Percentiles rank a stretch among this genome's conserved stretches.
These are phyloP conservation scores for Amblyopsis rosae DNA, from an alignment of 2,113 vertebrate species.

Conservation along the genomic window DNA sequence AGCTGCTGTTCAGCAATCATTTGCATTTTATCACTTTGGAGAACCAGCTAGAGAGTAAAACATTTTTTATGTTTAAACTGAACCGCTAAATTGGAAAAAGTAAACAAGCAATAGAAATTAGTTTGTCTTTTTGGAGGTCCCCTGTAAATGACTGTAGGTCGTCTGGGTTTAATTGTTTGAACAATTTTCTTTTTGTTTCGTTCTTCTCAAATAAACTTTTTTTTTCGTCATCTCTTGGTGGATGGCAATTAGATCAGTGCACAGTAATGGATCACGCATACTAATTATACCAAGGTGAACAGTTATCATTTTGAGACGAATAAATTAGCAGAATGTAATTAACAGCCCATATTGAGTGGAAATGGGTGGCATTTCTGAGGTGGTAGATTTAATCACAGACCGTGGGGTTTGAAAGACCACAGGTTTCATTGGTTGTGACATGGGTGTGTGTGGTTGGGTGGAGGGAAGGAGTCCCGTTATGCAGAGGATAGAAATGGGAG, in stretches of 20 bases:
- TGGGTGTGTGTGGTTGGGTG: neutral
- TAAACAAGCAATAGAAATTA: slow-evolving; percentile 6
- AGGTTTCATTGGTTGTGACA: neutral
- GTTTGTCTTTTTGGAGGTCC: slow-evolving; percentile 16
- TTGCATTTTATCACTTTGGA: no score
- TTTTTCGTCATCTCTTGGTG: slow-evolving; percentile 24
- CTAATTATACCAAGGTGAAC: slow-evolving; percentile 71
- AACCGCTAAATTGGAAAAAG: no score
- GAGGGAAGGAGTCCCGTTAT: neutral
- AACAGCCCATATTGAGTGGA: slow-evolving; percentile 54
- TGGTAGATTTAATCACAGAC: slow-evolving; percentile 61
- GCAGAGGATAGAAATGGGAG: neutral
- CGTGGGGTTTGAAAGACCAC: neutral
- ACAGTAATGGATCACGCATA: slow-evolving; percentile 53
- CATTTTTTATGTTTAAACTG: no score
- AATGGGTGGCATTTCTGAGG: slow-evolving; percentile 55
- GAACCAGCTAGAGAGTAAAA: no score
- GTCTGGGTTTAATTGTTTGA: slow-evolving; percentile 6
- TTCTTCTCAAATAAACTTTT: slow-evolving; percentile 17
- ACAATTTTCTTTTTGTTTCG: slow-evolving; percentile 17
- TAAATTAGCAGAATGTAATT: slow-evolving; percentile 74
- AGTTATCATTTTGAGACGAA: slow-evolving; percentile 73
- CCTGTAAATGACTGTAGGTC: slow-evolving; percentile 13
- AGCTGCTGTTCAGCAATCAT: no score
- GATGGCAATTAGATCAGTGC: slow-evolving; percentile 59